A percentile compares a stretch with the other conserved stretches of the same genome.
phyloP scores from a whole-genome alignment of 2,113 vertebrate genomes.

The Lonchura striata region DNA sequence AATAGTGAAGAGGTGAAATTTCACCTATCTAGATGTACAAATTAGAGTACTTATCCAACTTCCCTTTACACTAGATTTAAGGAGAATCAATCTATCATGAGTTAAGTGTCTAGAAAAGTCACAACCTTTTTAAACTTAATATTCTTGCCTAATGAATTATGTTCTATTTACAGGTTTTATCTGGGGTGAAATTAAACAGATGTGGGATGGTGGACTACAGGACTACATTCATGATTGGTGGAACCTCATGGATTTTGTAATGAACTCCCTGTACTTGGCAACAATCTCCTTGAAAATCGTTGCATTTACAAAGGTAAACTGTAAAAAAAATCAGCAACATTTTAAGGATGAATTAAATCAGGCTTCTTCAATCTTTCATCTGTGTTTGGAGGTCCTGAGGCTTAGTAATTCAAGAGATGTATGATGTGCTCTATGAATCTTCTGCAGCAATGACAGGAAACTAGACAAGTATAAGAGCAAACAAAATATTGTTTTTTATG shows the following conservation, averaged over 20 bases:
- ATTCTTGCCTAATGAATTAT: constrained; percentile 32
- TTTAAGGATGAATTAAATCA: not conserved
- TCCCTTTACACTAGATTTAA: not conserved
- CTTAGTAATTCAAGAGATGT: not conserved
- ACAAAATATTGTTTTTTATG: not conserved
- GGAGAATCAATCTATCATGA: not conserved
- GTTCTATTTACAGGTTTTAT: constrained; percentile 86
- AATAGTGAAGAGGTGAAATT: not conserved
- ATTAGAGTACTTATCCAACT: not conserved
- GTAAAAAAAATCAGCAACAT: not conserved
- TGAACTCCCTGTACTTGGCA: constrained; percentile 96
- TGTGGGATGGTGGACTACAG: constrained; percentile 96
- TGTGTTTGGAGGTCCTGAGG: not conserved
- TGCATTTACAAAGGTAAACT: constrained; percentile 89
- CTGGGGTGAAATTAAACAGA: constrained; percentile 99
- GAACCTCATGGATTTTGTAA: constrained; percentile 99
- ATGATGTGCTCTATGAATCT: not conserved
- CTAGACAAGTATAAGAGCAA: not conserved
- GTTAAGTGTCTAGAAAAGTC: not conserved
- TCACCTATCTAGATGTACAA: not conserved
- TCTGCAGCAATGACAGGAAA: not conserved
- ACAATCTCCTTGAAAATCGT: constrained; percentile 97
- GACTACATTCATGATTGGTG: constrained; percentile 99
- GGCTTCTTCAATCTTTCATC: not conserved
- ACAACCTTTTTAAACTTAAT: not conserved